Conservation (phyloP, 2,797 vertebrate genomes). For the Channallabes apus region DNA sequence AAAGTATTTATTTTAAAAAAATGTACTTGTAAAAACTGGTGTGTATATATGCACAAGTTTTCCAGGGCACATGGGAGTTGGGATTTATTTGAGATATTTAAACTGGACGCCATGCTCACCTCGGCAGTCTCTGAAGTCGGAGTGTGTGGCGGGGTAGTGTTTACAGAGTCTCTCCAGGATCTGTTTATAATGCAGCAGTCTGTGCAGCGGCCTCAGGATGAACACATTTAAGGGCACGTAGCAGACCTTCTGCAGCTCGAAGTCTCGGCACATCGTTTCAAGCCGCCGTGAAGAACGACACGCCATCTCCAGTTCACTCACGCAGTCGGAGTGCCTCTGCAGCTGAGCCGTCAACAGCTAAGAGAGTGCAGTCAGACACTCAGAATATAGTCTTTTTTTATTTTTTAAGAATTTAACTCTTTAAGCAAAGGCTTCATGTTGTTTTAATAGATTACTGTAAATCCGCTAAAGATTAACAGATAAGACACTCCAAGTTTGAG, state of each 20-base stretch:
- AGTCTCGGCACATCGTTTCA: slow-evolving; percentile 88
- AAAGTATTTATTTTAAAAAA: not conserved
- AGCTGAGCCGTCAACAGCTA: slow-evolving; percentile 70
- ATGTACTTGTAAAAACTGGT: not conserved
- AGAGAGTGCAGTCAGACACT: not conserved
- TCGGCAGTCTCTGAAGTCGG: slow-evolving; percentile 92
- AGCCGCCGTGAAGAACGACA: slow-evolving; percentile 81
- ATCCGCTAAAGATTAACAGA: not conserved
- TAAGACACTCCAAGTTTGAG: not conserved
- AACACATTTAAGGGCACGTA: slow-evolving; percentile 95
- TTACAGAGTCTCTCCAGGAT: slow-evolving; percentile 95
- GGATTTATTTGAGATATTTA: not conserved
- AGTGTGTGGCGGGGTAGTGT: slow-evolving; percentile 85
- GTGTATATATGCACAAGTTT: not conserved
- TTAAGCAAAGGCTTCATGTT: not conserved
- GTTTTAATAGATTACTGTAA: not conserved
- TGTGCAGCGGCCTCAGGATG: slow-evolving; percentile 91
- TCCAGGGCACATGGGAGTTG: not conserved
- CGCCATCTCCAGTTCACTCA: slow-evolving; percentile 85
- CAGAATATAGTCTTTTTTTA: not conserved
- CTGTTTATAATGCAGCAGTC: slow-evolving; percentile 96
- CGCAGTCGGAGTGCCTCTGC: slow-evolving; percentile 85
- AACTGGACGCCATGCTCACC: slow-evolving; percentile 68
- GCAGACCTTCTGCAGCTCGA: slow-evolving; percentile 96
- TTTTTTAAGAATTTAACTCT: not conserved